A percentile compares a stretch with the other conserved stretches of the same genome.
Conservation (phyloP, 2,888 invertebrate species). For the Sabatieria punctata region DNA sequence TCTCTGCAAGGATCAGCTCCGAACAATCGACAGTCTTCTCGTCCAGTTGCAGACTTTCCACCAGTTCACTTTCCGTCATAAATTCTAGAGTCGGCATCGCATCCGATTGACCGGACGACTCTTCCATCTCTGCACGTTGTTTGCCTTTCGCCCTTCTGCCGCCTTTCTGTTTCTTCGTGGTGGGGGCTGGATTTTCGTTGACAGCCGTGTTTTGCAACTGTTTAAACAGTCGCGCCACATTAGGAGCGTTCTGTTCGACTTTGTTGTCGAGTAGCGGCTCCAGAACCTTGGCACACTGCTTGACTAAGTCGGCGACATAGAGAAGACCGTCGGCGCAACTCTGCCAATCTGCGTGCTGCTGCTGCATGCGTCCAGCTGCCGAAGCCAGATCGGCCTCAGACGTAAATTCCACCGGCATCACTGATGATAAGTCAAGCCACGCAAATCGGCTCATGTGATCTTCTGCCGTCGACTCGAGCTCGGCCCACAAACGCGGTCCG, state of each 20-base stretch:
- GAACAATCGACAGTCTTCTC: constrained; percentile 13
- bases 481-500: background rate
- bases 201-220: constrained; percentile 4
- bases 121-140: background rate
- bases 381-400: too few relatives aligned
- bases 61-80: constrained; percentile 3
- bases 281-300: background rate
- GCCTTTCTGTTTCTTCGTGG: background rate
- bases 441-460: background rate
- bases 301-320: background rate
- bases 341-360: background rate
- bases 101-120: background rate
- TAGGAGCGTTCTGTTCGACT: constrained; percentile 5
- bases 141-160: constrained; percentile 5
- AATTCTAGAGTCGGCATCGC: background rate
- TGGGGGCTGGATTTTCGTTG: constrained; percentile 1
- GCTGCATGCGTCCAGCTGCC: background rate
- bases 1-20: constrained; percentile 13
- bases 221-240: constrained; percentile 4
- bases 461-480: background rate
- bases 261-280: constrained; percentile 2
- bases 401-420: background rate
- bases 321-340: constrained; percentile 1
- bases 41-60: constrained; percentile 8
- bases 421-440: background rate